Conservation (phyloP, 2,113 vertebrate species). For the Tylochromis polylepis region DNA sequence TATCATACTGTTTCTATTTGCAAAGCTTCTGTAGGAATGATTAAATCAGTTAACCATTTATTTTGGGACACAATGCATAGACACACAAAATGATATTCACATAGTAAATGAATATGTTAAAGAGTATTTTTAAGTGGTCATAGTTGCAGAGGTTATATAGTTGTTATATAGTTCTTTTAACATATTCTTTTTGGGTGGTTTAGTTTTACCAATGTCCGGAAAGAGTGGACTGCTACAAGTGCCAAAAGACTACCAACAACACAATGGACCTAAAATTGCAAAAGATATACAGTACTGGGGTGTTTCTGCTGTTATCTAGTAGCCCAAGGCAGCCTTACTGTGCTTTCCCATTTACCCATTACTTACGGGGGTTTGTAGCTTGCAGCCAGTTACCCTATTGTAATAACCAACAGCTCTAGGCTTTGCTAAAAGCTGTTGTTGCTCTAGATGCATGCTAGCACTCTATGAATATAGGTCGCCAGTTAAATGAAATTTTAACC, state of each 20-base stretch:
- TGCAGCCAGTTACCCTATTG: constrained; percentile 55
- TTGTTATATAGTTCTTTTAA: not conserved
- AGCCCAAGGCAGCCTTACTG: constrained; percentile 59
- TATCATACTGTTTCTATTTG: not conserved
- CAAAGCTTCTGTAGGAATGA: not conserved
- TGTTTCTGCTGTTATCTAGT: constrained; percentile 52
- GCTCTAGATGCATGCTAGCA: constrained; percentile 14
- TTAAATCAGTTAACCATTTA: not conserved
- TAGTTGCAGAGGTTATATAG: not conserved
- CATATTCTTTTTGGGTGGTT: not conserved
- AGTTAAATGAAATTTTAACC: constrained; percentile 20
- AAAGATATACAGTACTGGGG: constrained; percentile 20
- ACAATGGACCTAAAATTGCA: constrained; percentile 6
- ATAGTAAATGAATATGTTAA: not conserved
- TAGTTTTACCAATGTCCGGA: not conserved
- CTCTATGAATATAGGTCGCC: constrained; percentile 38
- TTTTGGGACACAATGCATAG: not conserved
- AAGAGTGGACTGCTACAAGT: constrained; percentile 5
- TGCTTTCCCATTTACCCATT: constrained; percentile 58
- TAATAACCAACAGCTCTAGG: constrained; percentile 69
- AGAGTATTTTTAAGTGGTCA: not conserved
- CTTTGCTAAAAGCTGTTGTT: constrained; percentile 44
- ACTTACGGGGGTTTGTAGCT: constrained; percentile 63
- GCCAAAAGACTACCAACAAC: constrained; percentile 1
- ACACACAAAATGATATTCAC: not conserved